Evolutionary conservation across 2,888 invertebrate genomes (phyloP), one percentile per base, ranked within the genome.

Genomic region (Abrostola tripartita): DNA sequence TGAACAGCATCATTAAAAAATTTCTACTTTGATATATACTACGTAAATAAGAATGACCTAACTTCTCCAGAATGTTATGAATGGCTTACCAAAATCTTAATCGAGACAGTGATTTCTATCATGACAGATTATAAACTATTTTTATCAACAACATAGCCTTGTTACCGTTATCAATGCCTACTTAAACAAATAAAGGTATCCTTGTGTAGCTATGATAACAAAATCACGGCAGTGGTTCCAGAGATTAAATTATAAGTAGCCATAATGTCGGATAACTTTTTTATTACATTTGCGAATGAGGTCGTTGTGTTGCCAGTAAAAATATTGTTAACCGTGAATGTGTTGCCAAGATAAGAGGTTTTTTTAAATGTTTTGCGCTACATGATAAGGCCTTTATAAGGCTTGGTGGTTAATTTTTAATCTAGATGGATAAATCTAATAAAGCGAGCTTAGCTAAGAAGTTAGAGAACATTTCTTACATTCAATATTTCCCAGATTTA

Each of bases 171-270:
- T 47, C 44, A 47, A 47, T 9, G 14, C 24, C 14, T 44, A 44
- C 44, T 14, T 47, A 14, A 24, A 9, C 9, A 9, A 47, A 47
- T 47, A 64, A 8, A 44, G 7, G 36, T 35, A 58, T 56, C 56
- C 53, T 69, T 69, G 68, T 62, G 5, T 37, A 10, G n/a, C 53
- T 42, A 24, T 6, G 71, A 71, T 71, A 74, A 74, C 44, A 42
- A 51, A 74, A 74, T 74, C 64, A 70, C 70, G 24, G 37, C 44
- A 12, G 42, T 47, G 44, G 44, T 14, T 12, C 44, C 14, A 47
- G 2, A 9, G 44, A 47, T 47, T 47, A n/a, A 41, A 41, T 5
- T 42, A 12, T n/a, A 42, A 12, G 42, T n/a, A 12, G 10, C 10
- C 40, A 40, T 40, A 11, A 40, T 40, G 9, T 2, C 4, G 12